Evolutionary conservation across 2,888 invertebrate species (phyloP), one percentile per base, ranked within the genome.

Genomic region (Drosophila differens): DNA sequence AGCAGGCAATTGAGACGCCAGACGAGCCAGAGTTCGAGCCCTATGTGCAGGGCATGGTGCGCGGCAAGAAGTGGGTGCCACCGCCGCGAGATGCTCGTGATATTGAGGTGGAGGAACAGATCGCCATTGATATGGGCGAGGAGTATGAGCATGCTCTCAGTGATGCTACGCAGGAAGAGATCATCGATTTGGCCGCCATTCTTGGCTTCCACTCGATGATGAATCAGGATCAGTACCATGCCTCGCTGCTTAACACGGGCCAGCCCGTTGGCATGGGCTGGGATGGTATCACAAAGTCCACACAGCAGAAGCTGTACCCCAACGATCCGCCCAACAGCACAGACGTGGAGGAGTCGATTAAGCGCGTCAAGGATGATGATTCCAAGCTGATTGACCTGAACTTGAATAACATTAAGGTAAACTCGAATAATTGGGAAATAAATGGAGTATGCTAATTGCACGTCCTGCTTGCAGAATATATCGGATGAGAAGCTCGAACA

Each of bases 121-220:
- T 98, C 92, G 96, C 97, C 68, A 97, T 98, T 91, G 98, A 98
- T 94, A 95, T 98, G 93, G 98, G 98, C 75, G 98, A 98, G 91
- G 98, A 98, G 93, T 98, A 98, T 92, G 98, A 98, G 93, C 95
- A 96, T 91, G 98, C 98, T n/a, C 95, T 99, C 77, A 95, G 95
- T 47, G 95, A 95, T 91, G 99, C 99, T 62, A 95, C 97, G 83
- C 98, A 99, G 94, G 98, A 98, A 93, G 99, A 99, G 95, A 97
- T 99, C 91, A 99, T 99, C 92, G 99, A 99, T 94, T 95, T 99
- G 93, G 99, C 99, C 91, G 99, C 99, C 93, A 98, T 99, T 94
- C 95, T 99, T 92, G 99, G 99, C 92, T 99, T 99, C 95, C 99
- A 99, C 94, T 99, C 99, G 77, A 99, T 99, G 98, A 97, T 99